Evolutionary conservation across 2,113 vertebrate genomes (phyloP), one percentile per base, ranked within the genome.

Genomic region (Pundamilia nyererei): DNA sequence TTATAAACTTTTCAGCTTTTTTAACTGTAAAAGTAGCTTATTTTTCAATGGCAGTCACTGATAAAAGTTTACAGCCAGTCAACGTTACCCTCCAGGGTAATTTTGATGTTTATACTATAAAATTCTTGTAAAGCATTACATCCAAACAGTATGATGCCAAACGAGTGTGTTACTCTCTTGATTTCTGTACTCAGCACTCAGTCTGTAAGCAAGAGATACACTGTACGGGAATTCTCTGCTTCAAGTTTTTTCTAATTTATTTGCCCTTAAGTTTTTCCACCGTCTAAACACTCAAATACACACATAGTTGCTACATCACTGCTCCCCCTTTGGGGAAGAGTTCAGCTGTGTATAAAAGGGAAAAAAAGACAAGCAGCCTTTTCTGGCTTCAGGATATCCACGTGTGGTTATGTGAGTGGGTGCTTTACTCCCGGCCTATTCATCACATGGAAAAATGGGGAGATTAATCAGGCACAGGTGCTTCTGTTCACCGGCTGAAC

Each of bases 401-500:
- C 83, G 84, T 91, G 91, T 85, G 24, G 82, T 11, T 55, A 31
- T 85, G 72, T 84, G 79, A 92, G 84, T 79, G 75, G 87, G 31
- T 33, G 80, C 86, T 86, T 85, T 51, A 29, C 51, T 82, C 86
- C 21, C 17, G 13, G 85, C 86, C 84, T 79, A 85, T 89, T 89
- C 81, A 88, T 92, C 89, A 91, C 81, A 80, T 87, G 89, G 87
- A 68, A 83, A 91, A 89, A 84, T 26, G 83, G 65, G 55, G 85
- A 87, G 89, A 93, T 93, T 91, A 94, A 93, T 94, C 92, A 93
- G 88, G 60, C 88, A 38, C 92, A 93, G 94, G 93, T 94, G 93
- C 87, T 93, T 92, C 90, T 93, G 84, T 90, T 93, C 87, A 90
- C 79, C 15, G 26, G 83, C 87, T 89, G 70, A 89, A 92, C 75